phyloP scores from a whole-genome alignment of 2,888 invertebrate species.

The Eilema caniola region DNA sequence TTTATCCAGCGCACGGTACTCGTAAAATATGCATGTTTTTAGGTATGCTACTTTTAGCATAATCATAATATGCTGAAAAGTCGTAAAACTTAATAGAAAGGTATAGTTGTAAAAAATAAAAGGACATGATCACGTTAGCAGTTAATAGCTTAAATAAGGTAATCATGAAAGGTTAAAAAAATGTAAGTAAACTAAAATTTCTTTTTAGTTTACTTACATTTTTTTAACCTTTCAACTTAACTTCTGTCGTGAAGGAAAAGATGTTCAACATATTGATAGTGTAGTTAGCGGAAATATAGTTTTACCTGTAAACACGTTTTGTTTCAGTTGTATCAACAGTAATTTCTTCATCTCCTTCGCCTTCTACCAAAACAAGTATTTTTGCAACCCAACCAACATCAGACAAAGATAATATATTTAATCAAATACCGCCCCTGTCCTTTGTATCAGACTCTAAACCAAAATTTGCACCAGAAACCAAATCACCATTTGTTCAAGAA shows the following conservation, averaged over 20 bases:
- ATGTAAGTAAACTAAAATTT: too few species aligned
- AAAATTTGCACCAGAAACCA: constrained; percentile 17
- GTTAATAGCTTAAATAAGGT: too few species aligned
- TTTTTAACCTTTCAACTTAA: too few species aligned
- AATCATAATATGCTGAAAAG: not conserved
- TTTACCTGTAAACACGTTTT: not conserved
- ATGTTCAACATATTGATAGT: not conserved
- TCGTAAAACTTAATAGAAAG: not conserved
- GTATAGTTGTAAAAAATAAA: not conserved
- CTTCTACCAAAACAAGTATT: constrained; percentile 52
- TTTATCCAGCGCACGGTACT: not conserved
- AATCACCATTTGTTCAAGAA: constrained; percentile 22
- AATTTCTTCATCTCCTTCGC: constrained; percentile 52
- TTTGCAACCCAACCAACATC: constrained; percentile 71
- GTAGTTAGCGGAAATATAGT: not conserved
- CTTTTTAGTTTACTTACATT: too few species aligned
- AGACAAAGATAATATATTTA: constrained; percentile 68
- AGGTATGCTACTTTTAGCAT: not conserved
- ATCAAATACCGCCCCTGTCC: constrained; percentile 62
- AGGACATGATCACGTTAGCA: not conserved
- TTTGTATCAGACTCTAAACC: constrained; percentile 45
- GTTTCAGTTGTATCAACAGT: constrained; percentile 38
- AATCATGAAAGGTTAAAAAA: too few species aligned
- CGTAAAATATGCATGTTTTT: not conserved
- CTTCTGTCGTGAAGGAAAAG: not conserved